phyloP scores from a whole-genome alignment of 2,113 vertebrate genomes.

The Clarias magur region DNA sequence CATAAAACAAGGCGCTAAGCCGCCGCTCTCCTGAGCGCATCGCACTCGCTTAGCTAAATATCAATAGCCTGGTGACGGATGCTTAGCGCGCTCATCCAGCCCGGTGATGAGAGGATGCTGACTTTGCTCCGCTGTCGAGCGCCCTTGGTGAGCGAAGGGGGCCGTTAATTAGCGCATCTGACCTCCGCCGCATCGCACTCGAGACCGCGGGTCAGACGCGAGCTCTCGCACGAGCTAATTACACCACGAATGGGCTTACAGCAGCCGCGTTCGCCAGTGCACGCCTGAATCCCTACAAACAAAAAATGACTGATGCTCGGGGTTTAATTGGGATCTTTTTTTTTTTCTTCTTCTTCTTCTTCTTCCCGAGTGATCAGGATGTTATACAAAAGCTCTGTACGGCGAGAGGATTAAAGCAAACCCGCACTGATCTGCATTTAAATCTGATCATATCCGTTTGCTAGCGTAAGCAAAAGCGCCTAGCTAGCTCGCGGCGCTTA shows the following conservation, averaged over 20 bases:
- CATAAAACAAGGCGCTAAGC: background rate
- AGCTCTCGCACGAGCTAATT: constrained; percentile 20
- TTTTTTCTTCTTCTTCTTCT: background rate
- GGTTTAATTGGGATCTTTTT: background rate
- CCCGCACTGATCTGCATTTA: constrained; percentile 40
- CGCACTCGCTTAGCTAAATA: background rate
- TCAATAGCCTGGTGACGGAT: background rate
- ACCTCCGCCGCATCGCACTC: background rate
- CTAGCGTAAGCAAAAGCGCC: constrained; percentile 13
- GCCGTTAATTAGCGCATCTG: constrained; percentile 43
- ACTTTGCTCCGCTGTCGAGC: constrained; percentile 38
- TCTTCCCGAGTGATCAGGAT: background rate
- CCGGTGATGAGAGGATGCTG: constrained; percentile 32
- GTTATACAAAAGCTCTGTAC: background rate
- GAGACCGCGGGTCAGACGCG: constrained; percentile 7
- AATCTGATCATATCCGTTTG: background rate
- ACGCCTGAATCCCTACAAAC: background rate
- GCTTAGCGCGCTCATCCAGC: background rate
- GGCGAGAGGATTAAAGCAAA: background rate
- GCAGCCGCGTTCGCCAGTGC: background rate
- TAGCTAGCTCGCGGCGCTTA: constrained; percentile 28
- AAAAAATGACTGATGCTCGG: background rate
- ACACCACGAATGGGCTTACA: background rate
- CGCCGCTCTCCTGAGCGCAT: background rate
- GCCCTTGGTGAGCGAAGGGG: constrained; percentile 26